phyloP scores from a whole-genome alignment of 92 coral and sea anemone species.

The Porites divaricata region DNA sequence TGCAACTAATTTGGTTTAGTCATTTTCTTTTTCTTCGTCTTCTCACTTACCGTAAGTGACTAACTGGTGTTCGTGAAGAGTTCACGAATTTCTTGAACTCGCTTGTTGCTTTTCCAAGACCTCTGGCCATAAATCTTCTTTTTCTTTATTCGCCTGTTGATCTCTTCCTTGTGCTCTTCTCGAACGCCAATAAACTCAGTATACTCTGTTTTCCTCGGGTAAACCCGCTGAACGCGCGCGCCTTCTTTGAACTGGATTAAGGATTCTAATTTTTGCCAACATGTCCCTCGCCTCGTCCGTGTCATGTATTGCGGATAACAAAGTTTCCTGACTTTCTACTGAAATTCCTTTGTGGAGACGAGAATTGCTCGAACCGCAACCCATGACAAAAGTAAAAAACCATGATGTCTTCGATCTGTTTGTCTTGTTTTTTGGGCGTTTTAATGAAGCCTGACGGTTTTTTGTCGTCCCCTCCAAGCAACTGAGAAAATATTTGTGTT shows the following conservation, averaged over 20 bases:
- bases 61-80: background rate
- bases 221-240: conserved; percentile 2
- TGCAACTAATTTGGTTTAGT: background rate
- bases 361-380: background rate
- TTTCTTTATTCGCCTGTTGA: background rate
- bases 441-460: too few relatives aligned
- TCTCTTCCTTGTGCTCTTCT: background rate
- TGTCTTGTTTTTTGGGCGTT: too few relatives aligned
- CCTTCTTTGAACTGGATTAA: conserved; percentile 9
- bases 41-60: background rate
- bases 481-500: too few relatives aligned
- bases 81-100: background rate
- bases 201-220: background rate
- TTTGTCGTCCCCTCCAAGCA: too few relatives aligned
- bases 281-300: background rate
- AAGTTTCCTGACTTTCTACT: background rate
- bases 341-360: background rate
- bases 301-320: background rate
- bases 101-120: too few relatives aligned
- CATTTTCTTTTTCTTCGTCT: too few relatives aligned
- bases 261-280: background rate
- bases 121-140: background rate
- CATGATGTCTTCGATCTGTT: too few relatives aligned
- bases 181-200: conserved; percentile 21
- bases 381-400: background rate